Evolutionary conservation across 1,140 invertebrate genomes (phyloP).

Genomic region (Meloidogyne exigua): DNA sequence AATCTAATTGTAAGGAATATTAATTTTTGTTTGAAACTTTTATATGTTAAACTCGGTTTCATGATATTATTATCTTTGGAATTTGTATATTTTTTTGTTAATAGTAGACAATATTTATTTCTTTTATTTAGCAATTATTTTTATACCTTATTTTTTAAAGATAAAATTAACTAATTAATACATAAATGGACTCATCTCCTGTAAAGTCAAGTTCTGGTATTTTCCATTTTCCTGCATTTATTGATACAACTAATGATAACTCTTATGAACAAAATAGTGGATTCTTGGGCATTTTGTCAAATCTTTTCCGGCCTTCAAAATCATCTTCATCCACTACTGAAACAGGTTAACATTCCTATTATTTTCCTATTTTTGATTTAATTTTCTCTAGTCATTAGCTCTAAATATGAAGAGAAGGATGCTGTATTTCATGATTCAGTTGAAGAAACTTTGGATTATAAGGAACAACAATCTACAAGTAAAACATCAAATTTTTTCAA

Average conservation of each 20-base stretch:
- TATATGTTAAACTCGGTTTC: too few species aligned
- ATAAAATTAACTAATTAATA: background rate
- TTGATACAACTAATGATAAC: slow-evolving; percentile 1
- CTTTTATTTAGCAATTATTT: too few species aligned
- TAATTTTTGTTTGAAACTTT: too few species aligned
- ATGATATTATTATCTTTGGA: too few species aligned
- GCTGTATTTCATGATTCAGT: background rate
- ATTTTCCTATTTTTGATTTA: background rate
- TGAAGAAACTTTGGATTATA: background rate
- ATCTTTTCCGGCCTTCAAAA: slow-evolving; percentile 16
- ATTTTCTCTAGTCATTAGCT: background rate
- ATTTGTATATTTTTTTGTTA: too few species aligned
- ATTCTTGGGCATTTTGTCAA: slow-evolving; percentile 16
- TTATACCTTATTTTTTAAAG: background rate
- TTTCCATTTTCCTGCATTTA: slow-evolving; percentile 22
- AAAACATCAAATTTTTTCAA: background rate
- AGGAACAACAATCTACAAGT: background rate
- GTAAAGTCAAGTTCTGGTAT: slow-evolving; percentile 13
- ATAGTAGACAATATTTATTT: too few species aligned
- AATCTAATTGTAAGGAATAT: too few species aligned
- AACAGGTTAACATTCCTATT: slow-evolving; percentile 6
- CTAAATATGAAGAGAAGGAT: background rate
- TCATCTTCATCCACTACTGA: slow-evolving; percentile 3
- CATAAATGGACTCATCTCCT: background rate
- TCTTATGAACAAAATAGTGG: slow-evolving; percentile 5